A percentile compares a stretch with the other conserved stretches of the same genome.
These are phyloP conservation scores for Aspiorhynchus laticeps DNA, from an alignment of 2,113 vertebrate species.

Conservation along the genomic window DNA sequence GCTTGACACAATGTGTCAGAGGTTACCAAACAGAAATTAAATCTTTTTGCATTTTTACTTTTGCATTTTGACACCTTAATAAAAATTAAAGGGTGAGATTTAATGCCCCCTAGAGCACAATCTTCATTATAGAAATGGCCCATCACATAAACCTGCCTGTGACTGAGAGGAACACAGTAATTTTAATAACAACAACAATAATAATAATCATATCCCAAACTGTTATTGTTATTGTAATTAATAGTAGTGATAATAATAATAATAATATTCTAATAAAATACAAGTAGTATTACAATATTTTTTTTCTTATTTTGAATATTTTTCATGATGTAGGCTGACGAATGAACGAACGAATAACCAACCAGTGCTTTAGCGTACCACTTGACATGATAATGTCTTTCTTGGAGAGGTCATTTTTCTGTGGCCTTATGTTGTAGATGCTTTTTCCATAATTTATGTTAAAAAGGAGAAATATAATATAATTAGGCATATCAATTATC, in stretches of 20 bases:
- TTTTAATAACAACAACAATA: too few species aligned
- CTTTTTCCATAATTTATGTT: background rate
- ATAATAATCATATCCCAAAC: too few species aligned
- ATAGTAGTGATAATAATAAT: too few species aligned
- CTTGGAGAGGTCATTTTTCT: background rate
- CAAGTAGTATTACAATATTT: too few species aligned
- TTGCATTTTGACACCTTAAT: background rate
- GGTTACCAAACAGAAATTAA: background rate
- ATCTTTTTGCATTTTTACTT: background rate
- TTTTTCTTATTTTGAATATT: too few species aligned
- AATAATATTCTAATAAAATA: too few species aligned
- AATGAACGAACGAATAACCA: too few species aligned
- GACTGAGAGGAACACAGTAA: background rate
- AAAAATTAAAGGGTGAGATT: background rate
- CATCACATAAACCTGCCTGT: background rate
- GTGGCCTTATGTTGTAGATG: background rate
- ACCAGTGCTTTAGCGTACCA: background rate
- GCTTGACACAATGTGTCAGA: slow-evolving; percentile 1
- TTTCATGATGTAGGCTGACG: too few species aligned
- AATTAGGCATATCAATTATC: background rate
- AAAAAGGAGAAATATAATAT: background rate
- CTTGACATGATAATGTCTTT: background rate
- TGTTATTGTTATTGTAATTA: too few species aligned
- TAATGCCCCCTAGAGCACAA: background rate
- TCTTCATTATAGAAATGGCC: background rate